phyloP scores from a whole-genome alignment of 2,888 invertebrate genomes.

The Margaritifera margaritifera region DNA sequence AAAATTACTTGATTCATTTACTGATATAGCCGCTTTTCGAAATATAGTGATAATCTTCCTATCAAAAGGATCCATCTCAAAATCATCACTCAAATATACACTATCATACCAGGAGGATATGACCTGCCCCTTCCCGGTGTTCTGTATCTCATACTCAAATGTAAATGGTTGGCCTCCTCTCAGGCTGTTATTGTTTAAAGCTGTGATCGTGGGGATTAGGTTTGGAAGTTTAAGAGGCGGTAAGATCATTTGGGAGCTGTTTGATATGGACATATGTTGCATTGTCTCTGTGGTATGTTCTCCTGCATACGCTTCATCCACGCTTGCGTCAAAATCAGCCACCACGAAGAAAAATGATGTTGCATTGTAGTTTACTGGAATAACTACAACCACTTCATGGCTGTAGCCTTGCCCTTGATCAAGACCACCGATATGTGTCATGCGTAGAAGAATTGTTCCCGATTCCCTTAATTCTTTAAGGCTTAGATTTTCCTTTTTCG shows the following conservation, averaged over 20 bases:
- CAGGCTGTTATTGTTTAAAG: background rate
- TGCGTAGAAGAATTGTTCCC: background rate
- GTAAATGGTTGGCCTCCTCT: conserved; percentile 22
- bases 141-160: conserved; percentile 13
- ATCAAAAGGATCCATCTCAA: conserved; percentile 22
- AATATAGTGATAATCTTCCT: conserved; percentile 11
- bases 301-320: background rate
- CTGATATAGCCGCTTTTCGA: background rate
- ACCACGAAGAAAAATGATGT: conserved; percentile 9
- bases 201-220: conserved; percentile 1
- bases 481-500: background rate
- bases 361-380: conserved; percentile 13
- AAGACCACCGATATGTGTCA: conserved; percentile 10
- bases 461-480: background rate
- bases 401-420: conserved; percentile 7
- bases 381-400: conserved; percentile 1
- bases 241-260: no score
- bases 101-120: conserved; percentile 13
- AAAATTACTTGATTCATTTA: conserved; percentile 3
- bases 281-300: background rate
- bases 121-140: conserved; percentile 10
- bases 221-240: conserved; percentile 10
- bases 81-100: conserved; percentile 25
- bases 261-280: no score
- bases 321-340: background rate